Evolutionary conservation across 2,113 vertebrate species (phyloP), one percentile per base, ranked within the genome.

Genomic region (Potamarius usumacintae): DNA sequence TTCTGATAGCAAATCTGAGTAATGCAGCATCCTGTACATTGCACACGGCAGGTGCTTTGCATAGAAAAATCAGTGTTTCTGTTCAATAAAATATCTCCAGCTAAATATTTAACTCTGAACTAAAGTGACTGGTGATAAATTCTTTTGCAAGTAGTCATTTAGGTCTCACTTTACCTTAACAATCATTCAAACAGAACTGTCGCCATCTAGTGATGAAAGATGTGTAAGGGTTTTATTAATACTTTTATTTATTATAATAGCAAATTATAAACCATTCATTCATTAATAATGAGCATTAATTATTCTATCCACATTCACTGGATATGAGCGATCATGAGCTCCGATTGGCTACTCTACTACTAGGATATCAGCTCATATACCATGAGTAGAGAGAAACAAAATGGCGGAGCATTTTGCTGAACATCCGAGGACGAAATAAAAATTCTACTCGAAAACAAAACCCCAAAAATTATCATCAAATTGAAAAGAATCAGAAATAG

Each of bases 201-300:
- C 48, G 63, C 85, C 85, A 57, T 82, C 85, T 86, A 82, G 77
- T 82, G 85, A 60, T 60, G 14, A 17, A 86, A 10, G 14, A 12
- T 50, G 48, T 52, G 20, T 25, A 77, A 5, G 17, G 18, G 20
- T 30, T 3, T 9, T 74, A 6, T 48, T 48, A 10, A 0, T 48
- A 1, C 27, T 52, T 58, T 5, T 71, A 30, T 22, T 55, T n/a
- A 74, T 74, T 42, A 50, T 48, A 85, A 48, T 42, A 42, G 11
- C 17, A 60, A 71, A 84, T 57, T 57, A 48, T 17, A 62, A 42
- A 42, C 34, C 34, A 42, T 42, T 42, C 34, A 42, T 42, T 42
- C 34, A 42, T 42, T 42, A 42, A 42, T 42, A 1, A 42, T 2
- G 2, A 42, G 34, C 34, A 42, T 42, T 42, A 42, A 42, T 42